Conservation (phyloP, 2,888 invertebrate species). For the Sphaerolaimus hirsutus region DNA sequence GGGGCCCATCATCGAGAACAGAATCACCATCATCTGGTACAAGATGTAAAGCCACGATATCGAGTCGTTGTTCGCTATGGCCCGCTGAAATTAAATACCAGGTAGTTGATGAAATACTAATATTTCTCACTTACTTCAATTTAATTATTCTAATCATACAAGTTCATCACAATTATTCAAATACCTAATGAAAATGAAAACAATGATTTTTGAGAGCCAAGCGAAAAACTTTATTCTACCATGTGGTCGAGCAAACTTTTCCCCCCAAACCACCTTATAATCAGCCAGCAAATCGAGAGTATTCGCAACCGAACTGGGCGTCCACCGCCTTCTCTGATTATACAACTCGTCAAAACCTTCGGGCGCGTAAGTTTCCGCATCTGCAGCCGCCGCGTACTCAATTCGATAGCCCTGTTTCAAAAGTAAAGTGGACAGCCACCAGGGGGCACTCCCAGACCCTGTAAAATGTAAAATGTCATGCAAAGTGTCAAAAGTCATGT, state of each 20-base stretch:
- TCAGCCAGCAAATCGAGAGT: conserved; percentile 22
- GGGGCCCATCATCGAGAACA: conserved; percentile 23
- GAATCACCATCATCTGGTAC: conserved; percentile 24
- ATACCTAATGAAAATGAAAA: too few species aligned
- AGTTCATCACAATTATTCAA: too few species aligned
- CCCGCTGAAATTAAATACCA: conserved; percentile 14
- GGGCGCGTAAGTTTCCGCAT: conserved; percentile 28
- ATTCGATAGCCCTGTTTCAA: conserved; percentile 31
- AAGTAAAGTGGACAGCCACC: conserved; percentile 32
- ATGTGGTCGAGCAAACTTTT: too few species aligned
- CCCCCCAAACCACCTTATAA: conserved; percentile 14
- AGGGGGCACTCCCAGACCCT: too few species aligned
- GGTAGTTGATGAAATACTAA: too few species aligned
- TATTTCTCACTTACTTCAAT: too few species aligned
- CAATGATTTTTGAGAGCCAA: too few species aligned
- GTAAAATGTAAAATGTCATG: too few species aligned
- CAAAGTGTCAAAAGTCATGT: too few species aligned
- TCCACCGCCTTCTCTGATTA: conserved; percentile 24
- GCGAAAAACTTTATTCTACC: too few species aligned
- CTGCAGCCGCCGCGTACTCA: conserved; percentile 30
- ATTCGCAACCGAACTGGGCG: conserved; percentile 25
- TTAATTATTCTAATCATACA: too few species aligned
- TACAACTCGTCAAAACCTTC: conserved; percentile 25
- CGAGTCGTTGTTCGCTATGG: conserved; percentile 19
- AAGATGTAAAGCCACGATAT: conserved; percentile 20